Evolutionary conservation across 2,888 invertebrate species (phyloP), one percentile per base, ranked within the genome.

Genomic region (Hirtodrosophila duncani): DNA sequence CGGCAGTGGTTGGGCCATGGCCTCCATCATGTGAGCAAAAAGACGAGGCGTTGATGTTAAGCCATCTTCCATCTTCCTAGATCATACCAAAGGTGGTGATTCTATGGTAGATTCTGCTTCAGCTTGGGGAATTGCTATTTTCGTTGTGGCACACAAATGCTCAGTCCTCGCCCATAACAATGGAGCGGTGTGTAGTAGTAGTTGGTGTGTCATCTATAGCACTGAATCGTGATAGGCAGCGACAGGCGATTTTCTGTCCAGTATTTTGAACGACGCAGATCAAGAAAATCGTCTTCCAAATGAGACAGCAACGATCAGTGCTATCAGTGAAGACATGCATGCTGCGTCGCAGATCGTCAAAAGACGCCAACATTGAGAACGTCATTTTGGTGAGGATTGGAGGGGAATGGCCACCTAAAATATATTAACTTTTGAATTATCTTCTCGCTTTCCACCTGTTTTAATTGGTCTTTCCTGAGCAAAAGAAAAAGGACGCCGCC

Each of bases 91-190:
- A 1, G 91, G 91, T 36, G 90, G 71, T 1, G 92, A 88, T 84
- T 93, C 91, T 48, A 94, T 92, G 5, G 90, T 89, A 0, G 94
- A 92, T 37, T 91, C 91, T 0, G 94, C 93, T 3, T 90, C 91
- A 62, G 91, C 89, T 67, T 90, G 90, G 1, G 91, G 89, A 66
- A 94, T 89, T 0, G 90, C 90, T 6, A 94, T 89, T 30, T 92
- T 93, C 8, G 94, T 94, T 5, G 93, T 93, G 1, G 94, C 92
- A 51, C 93, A 89, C 43, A 94, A 90, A 57, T 90, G 90, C 67
- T 92, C 92, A 11, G 86, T 84, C 82, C 3, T 69, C 59, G 2
- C 62, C 70, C 2, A 44, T 17, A 8, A 46, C 64, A n/a, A n/a
- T n/a, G 8, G 81, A 82, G 2, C 78, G 78, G 3, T 75, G 66